phyloP scores from a whole-genome alignment of 2,888 invertebrate genomes.

The Augochlorella aurata region DNA sequence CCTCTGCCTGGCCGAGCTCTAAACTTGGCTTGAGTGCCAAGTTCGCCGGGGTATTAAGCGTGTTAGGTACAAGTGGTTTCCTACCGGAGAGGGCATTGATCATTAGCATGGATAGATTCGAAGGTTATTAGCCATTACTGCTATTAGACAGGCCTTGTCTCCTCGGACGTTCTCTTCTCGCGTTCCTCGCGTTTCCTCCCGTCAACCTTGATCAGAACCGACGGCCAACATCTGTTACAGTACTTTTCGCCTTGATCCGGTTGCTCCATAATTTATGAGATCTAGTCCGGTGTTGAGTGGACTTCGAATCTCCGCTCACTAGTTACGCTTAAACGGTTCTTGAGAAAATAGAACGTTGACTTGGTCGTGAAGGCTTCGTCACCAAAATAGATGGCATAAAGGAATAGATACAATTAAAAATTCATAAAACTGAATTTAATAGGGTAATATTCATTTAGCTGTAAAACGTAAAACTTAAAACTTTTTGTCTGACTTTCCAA shows the following conservation, averaged over 20 bases:
- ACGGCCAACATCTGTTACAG: constrained; percentile 3
- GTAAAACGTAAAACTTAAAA: no score
- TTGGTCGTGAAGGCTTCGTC: background rate
- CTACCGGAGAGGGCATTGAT: constrained; percentile 73
- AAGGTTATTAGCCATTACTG: constrained; percentile 79
- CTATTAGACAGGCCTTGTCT: constrained; percentile 75
- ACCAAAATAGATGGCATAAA: no score
- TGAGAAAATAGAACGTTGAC: background rate
- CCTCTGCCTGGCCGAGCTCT: constrained; percentile 49
- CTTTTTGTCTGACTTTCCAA: background rate
- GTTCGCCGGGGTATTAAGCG: constrained; percentile 75
- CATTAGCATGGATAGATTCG: constrained; percentile 79
- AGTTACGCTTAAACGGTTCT: background rate
- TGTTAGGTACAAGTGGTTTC: constrained; percentile 77
- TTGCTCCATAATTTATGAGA: constrained; percentile 6
- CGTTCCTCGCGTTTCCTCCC: constrained; percentile 35
- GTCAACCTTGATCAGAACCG: constrained; percentile 28
- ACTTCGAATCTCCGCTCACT: background rate
- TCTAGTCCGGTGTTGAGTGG: background rate
- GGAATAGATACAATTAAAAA: no score
- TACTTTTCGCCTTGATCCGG: constrained; percentile 14
- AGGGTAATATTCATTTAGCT: no score
- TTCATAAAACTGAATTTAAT: no score
- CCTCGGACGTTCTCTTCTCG: constrained; percentile 50
- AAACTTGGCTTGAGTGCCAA: constrained; percentile 77